phyloP scores from a whole-genome alignment of 2,797 vertebrate genomes.

The Aplochiton taeniatus region DNA sequence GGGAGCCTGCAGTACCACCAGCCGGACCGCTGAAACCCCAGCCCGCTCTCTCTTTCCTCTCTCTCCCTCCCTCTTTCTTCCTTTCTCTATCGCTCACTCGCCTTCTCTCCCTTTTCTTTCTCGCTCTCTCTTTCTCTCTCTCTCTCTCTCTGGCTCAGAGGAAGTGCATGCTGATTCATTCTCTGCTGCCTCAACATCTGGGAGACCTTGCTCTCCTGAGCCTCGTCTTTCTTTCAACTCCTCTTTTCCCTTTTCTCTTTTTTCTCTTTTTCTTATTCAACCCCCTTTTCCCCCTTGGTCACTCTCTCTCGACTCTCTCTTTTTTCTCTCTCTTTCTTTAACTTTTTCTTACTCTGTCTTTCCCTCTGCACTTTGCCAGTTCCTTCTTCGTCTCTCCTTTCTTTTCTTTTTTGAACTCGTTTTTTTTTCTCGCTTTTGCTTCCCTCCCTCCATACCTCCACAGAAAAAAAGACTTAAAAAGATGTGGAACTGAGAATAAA shows the following conservation, averaged over 20 bases:
- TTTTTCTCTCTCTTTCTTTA: too few relatives aligned
- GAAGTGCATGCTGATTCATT: neutral
- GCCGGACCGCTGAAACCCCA: constrained; percentile 15
- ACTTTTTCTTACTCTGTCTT: too few relatives aligned
- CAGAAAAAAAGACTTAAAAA: too few relatives aligned
- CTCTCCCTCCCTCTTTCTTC: neutral
- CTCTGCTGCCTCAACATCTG: constrained; percentile 25
- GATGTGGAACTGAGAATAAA: too few relatives aligned
- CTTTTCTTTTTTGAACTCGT: too few relatives aligned
- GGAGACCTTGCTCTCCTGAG: constrained; percentile 67
- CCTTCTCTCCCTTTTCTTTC: constrained; percentile 2
- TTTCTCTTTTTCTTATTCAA: constrained; percentile 73
- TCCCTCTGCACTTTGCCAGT: too few relatives aligned
- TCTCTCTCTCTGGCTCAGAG: neutral
- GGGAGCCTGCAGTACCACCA: constrained; percentile 22
- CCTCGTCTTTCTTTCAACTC: constrained; percentile 85
- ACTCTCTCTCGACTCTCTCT: too few relatives aligned
- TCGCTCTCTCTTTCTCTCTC: neutral
- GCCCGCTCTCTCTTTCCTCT: constrained; percentile 18
- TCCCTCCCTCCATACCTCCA: too few relatives aligned
- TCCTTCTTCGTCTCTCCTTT: too few relatives aligned
- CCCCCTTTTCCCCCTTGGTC: constrained; percentile 49
- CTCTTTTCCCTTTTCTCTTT: too few relatives aligned
- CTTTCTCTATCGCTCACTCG: neutral
- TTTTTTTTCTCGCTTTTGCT: too few relatives aligned